Evolutionary conservation across 1,140 invertebrate species (phyloP), one percentile per base, ranked within the genome.

Genomic region (Drosophila elegans): DNA sequence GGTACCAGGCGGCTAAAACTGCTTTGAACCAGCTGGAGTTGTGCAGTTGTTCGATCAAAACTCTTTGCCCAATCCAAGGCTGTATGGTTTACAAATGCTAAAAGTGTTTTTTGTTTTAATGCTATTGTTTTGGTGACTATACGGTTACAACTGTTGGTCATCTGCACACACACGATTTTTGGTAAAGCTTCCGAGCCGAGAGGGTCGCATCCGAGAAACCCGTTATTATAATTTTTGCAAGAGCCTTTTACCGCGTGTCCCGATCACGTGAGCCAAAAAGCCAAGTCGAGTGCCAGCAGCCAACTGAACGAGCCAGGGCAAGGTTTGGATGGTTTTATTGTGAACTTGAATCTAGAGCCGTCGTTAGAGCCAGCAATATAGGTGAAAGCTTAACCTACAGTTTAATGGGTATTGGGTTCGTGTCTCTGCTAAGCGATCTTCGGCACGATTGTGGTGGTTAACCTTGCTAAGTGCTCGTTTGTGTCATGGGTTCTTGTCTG

Each of bases 281-380:
- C 64, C 68, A 49, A 56, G 42, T 38, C 68, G 68, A 72, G 66
- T 48, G 78, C 62, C 69, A 86, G 64, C 75, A 88, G 69, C 53
- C 68, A 78, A 85, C 82, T 85, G 79, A 85, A 44, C 61, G 56
- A 74, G 69, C 74, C 83, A 78, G 80, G 74, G 78, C 82, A 67
- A 69, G 63, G 57, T 77, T 82, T 61, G 44, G 59, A 88, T 73
- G 75, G 74, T 86, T 86, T 86, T 88, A 83, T 88, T 69, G 38
- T 77, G 74, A 88, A 88, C 82, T 88, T 88, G 83, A 88, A 66
- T 88, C 67, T 57, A 52, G 34, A 45, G 46, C 53, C 32, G 41
- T 16, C 53, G 29, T 38, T 34, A 42, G 11, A 25, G 51, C 42
- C 27, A 27, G 36, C 41, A 69, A 81, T 81, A 56, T 86, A 63